Evolutionary conservation across 2,797 vertebrate species (phyloP).

Genomic region (Molothrus aeneus): DNA sequence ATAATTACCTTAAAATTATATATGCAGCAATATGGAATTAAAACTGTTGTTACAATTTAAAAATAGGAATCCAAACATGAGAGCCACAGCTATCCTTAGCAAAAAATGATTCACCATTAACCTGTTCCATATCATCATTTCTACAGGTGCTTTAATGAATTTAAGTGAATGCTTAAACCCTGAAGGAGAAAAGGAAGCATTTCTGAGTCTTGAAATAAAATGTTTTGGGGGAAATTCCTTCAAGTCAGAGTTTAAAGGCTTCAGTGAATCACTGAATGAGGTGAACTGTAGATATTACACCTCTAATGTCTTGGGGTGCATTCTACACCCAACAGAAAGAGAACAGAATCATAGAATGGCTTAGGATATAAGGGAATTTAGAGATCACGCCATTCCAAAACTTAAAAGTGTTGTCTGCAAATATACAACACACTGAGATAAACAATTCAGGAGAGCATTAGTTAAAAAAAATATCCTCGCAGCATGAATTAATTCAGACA

Average conservation of each 20-base stretch:
- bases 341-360: background rate
- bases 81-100: background rate
- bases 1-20: conserved; percentile 42
- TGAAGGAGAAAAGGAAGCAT: background rate
- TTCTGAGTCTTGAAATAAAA: background rate
- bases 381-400: background rate
- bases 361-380: background rate
- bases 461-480: background rate
- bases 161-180: background rate
- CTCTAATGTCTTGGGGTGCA: no score
- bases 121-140: background rate
- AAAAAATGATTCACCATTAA: background rate
- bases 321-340: background rate
- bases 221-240: background rate
- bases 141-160: background rate
- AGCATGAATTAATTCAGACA: background rate
- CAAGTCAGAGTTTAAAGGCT: background rate
- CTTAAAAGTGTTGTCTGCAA: background rate
- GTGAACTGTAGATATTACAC: background rate
- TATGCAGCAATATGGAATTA: conserved; percentile 4
- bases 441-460: background rate
- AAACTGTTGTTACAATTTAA: background rate
- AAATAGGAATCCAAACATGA: background rate
- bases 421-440: background rate
- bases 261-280: background rate